Base-by-base conservation (phyloP, 2,113 vertebrate species). In the Channa argus region DNA sequence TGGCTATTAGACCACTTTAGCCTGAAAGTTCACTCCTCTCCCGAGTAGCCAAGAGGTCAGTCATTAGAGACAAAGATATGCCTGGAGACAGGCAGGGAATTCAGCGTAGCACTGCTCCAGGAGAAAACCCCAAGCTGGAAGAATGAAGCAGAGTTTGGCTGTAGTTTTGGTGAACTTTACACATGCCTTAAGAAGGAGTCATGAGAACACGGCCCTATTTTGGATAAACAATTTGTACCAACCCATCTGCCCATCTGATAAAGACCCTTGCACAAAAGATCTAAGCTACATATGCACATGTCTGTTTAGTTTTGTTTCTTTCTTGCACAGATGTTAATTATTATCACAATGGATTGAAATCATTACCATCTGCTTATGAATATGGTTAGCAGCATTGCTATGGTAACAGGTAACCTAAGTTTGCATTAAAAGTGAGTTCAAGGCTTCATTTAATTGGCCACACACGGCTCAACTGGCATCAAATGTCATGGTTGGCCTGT, bases 371-470 rank as follows among this genome's bases (percentile, higher is more conserved):
- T 73, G 51, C 74, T 78, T 66, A 80, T 64, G 52, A 60, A 70
- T 76, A 82, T 75, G 15, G 41, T 92, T 83, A 79, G 76, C 47
- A 41, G 71, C 58, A 85, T 91, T 88, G 72, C 65, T 69, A 51
- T 6, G 15, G 34, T 60, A 83, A 79, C 69, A 69, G 63, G 65
- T 63, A 79, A 85, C 11, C 47, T 36, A 62, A 53, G 33, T 34
- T 45, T 78, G 54, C 37, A 74, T 68, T 72, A 39, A 66, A 71
- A 60, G 45, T 11, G 12, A 56, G 63, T 51, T 71, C 59, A 36
- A 74, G 82, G 55, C 73, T 24, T 52, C 24, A 8, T 73, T 84
- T 73, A 61, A 86, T 80, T 82, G 45, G 49, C 73, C 61, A 81
- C 77, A 83, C 56, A 24, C 24, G 24, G 74, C 14, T 66, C 52